Conservation (phyloP, 2,113 vertebrate genomes). For the Ginglymostoma cirratum region DNA sequence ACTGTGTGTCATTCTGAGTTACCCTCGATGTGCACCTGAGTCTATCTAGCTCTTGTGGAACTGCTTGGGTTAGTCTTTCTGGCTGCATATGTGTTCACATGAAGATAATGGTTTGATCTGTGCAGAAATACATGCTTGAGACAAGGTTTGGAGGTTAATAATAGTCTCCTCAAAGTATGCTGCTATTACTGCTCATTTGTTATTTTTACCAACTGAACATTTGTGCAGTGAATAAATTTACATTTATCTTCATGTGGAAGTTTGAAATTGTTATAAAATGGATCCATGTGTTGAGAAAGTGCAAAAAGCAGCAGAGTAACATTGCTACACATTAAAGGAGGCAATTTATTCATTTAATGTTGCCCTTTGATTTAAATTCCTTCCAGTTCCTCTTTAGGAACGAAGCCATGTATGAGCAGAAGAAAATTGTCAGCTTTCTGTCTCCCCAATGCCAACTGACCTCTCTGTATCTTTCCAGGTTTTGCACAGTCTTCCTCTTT, state of each 20-base stretch:
- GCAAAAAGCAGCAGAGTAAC: background rate
- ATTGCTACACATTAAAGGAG: background rate
- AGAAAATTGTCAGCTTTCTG: background rate
- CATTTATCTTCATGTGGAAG: background rate
- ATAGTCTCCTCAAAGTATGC: background rate
- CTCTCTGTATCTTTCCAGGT: background rate
- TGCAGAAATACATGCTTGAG: background rate
- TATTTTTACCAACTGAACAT: background rate
- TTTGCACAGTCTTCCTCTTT: background rate
- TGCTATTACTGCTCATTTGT: background rate
- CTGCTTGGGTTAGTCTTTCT: background rate
- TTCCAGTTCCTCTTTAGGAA: background rate
- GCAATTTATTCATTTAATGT: background rate
- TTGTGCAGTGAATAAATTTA: slow-evolving; percentile 6
- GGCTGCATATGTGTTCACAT: background rate
- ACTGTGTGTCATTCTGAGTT: background rate
- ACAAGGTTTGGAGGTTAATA: background rate
- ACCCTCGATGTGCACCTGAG: too few relatives aligned
- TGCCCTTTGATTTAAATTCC: background rate
- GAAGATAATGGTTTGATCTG: slow-evolving; percentile 2
- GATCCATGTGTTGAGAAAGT: slow-evolving; percentile 1
- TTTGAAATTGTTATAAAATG: slow-evolving; percentile 18
- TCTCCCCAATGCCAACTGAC: background rate
- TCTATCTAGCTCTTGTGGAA: background rate
- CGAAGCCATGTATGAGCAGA: background rate